A percentile compares a stretch with the other conserved stretches of the same genome.
phyloP scores from a whole-genome alignment of 1,140 invertebrate species.

The Calosoma granatense region DNA sequence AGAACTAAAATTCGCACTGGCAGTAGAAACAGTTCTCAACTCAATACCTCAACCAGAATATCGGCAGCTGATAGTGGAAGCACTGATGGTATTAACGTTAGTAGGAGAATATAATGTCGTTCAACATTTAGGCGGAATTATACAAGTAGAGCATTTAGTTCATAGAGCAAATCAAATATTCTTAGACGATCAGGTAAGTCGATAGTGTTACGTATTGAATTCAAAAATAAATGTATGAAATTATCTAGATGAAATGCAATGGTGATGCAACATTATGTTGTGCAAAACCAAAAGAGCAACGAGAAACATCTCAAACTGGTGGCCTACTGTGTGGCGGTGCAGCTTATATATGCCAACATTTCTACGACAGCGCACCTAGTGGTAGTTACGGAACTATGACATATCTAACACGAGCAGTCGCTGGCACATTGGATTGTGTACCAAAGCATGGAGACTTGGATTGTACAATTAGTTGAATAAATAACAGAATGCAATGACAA shows the following conservation, averaged over 20 bases:
- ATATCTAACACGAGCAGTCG: constrained; percentile 83
- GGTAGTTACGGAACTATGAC: constrained; percentile 97
- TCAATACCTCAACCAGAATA: constrained; percentile 97
- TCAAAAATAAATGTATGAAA: not conserved
- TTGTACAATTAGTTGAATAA: constrained; percentile 58
- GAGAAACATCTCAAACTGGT: constrained; percentile 49
- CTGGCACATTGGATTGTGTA: constrained; percentile 60
- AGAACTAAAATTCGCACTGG: constrained; percentile 96
- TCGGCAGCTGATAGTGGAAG: constrained; percentile 94
- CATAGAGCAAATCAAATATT: constrained; percentile 92
- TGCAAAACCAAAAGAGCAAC: constrained; percentile 58
- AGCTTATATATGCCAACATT: constrained; percentile 90
- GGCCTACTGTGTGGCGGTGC: constrained; percentile 79
- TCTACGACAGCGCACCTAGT: constrained; percentile 96
- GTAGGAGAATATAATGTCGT: constrained; percentile 82
- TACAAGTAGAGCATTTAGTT: constrained; percentile 87
- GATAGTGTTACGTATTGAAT: constrained; percentile 12
- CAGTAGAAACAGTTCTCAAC: constrained; percentile 96
- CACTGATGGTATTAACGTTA: constrained; percentile 89
- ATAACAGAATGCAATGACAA: not conserved
- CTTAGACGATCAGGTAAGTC: constrained; percentile 84
- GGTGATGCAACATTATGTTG: constrained; percentile 89
- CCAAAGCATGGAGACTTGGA: constrained; percentile 68
- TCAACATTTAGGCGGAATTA: constrained; percentile 63
- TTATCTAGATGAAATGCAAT: constrained; percentile 61